Evolutionary conservation across 2,888 invertebrate species (phyloP), one percentile per base, ranked within the genome.

Genomic region (Plagodis dolabraria): DNA sequence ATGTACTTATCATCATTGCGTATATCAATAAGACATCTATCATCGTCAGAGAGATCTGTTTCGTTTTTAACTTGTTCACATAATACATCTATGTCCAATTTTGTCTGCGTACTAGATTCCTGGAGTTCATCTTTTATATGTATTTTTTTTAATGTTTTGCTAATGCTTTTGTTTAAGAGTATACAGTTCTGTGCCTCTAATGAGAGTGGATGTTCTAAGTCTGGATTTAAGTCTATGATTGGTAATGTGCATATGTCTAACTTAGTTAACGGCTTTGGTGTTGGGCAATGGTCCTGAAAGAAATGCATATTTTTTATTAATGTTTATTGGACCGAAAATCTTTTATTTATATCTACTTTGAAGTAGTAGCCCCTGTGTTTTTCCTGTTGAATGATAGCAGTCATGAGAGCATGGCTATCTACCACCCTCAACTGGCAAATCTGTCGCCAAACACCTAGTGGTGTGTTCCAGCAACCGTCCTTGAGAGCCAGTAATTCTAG

Each of bases 1-100:
- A 11, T 6, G 6, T 53, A 22, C 33, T 50, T 54, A 12, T 10
- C 4, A 7, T 55, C 53, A 38, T 45, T 57, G 9, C 47, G 36
- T 47, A 65, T 53, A 5, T 68, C 62, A 66, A 75, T 69, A 6
- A 77, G 54, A 0, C 69, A 66, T 36, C 59, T 67, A n/a, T 77
- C 72, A 8, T 77, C 80, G 11, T 76, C 77, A 1, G 67, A 68
- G 10, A 44, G 33, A 9, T 66, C 54, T 8, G 48, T 35, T 57
- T 71, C 72, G 7, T 67, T 57, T 62, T 76, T 74, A 0, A 72
- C 61, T 10, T 65, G 7, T 0, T 36, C 9, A 5, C 36, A 36
- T 36, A 36, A 8, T 36, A 9, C 36, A 4, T 36, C 36, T 36
- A 36, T 9, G 5, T 36, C 36, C 7, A 22, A 22, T 22, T 22